phyloP scores from a whole-genome alignment of 53 echinoderm and acorn worm species.

The Actinopyga echinites region DNA sequence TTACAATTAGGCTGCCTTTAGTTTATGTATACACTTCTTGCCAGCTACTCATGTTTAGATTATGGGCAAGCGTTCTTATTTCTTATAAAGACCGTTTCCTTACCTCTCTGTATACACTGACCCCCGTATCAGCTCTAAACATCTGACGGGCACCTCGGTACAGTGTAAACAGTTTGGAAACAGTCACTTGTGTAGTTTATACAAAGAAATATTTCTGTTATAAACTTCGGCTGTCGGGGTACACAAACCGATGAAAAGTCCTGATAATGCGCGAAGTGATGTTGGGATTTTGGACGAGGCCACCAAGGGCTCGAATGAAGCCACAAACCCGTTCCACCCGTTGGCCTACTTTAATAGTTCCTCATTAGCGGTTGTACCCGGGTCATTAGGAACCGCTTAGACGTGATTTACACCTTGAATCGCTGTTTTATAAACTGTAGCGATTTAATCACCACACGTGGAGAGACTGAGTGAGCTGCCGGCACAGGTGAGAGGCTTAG shows the following conservation, averaged over 20 bases:
- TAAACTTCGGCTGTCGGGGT: conserved; percentile 23
- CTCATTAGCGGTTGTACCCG: conserved; percentile 38
- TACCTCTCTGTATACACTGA: conserved; percentile 26
- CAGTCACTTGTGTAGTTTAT: conserved; percentile 49
- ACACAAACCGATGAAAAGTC: conserved; percentile 38
- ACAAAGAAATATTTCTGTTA: conserved; percentile 49
- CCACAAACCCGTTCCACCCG: too few species aligned
- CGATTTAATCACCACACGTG: conserved; percentile 45
- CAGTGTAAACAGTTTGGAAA: conserved; percentile 50
- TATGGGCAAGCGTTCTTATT: conserved; percentile 39
- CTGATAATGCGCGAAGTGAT: conserved; percentile 15
- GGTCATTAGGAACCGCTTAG: conserved; percentile 47
- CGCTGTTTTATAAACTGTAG: conserved; percentile 39
- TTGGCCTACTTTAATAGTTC: neutral
- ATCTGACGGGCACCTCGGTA: conserved; percentile 26
- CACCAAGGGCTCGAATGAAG: neutral
- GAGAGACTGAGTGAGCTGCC: conserved; percentile 9
- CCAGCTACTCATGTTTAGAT: conserved; percentile 34
- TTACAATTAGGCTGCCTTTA: conserved; percentile 43
- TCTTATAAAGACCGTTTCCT: neutral
- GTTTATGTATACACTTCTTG: conserved; percentile 29
- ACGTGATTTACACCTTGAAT: conserved; percentile 23
- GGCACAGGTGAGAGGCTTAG: conserved; percentile 35
- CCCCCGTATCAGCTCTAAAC: conserved; percentile 41
- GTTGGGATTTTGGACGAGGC: conserved; percentile 25